Evolutionary conservation across 2,797 vertebrate genomes (phyloP), one percentile per base, ranked within the genome.

Genomic region (Pagetopsis macropterus): DNA sequence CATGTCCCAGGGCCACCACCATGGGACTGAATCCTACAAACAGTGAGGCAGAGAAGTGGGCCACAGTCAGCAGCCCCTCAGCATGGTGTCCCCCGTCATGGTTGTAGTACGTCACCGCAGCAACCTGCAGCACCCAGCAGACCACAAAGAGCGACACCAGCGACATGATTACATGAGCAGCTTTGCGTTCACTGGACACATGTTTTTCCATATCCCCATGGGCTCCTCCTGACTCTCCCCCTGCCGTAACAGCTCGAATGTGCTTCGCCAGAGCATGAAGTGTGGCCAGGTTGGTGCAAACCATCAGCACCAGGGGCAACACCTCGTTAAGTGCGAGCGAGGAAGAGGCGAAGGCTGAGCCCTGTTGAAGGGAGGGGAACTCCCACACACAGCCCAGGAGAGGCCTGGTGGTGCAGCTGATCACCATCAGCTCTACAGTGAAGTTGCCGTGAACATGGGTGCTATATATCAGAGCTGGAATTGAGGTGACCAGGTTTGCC

Each of bases 1-100:
- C 86, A 3, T 96, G 95, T 58, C 95, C 95, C 31, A 95, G 72
- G 1, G 94, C 93, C 82, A 96, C 91, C 70, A 96, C 93, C 84
- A 95, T 58, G 11, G 95, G 95, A 76, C 95, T 95, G 82, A 96
- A 95, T 1, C 95, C 95, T 23, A 94, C 94, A 58, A 95, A 96
- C 31, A 95, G 56, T 0, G 94, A 94, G 31, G 94, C 91, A 0
- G 93, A 93, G 87, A 96, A 95, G 27, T 96, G 94, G 0, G 95
- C 83, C 49, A 96, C 84, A 1, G 92, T 94, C 71, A 96, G 84
- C 75, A 96, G 87, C 27, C 87, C 91, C 21, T 93, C 85, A 0
- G 90, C 68, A 1, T 95, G 91, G 12, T 61, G 70, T 1, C 95
- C 95, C 5, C 92, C 37, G 0, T 94, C 79, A 2, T 95, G 88